Base-by-base conservation (phyloP, 2,888 invertebrate species). In the Serrognathus titanus region DNA sequence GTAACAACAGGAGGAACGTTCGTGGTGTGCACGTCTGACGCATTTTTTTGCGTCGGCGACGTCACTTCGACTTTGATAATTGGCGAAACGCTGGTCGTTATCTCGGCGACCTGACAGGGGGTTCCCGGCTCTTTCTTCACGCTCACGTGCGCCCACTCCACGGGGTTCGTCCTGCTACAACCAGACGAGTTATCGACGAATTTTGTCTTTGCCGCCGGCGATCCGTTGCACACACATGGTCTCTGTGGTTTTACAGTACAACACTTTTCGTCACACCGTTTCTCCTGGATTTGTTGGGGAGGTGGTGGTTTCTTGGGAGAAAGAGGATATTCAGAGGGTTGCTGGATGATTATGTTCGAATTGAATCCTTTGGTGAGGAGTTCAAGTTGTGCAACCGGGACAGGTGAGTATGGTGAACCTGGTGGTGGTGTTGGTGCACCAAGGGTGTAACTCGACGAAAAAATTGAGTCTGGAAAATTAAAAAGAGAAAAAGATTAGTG, bases 81-180 rank as follows among this genome's bases (percentile, higher is more conserved):
- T 36, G 84, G 72, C 48, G 72, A 80, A 9, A 83, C 83, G 65
- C 83, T 80, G 61, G 82, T 82, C 43, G 82, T 81, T 48, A 83
- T 81, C 69, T 83, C 83, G 74, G 86, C 69, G 74, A 87, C 79
- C 81, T 82, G 82, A 79, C 82, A 82, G 13, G 82, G 82, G 46
- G 78, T 78, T 50, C 79, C 75, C 0, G 87, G 87, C 72, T 88
- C 88, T 58, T 87, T 81, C 72, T 88, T 88, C 55, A 88, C 85
- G 66, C 84, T 81, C 50, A 83, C 79, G 16, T 71, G 69, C 46
- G 65, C 76, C 86, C 86, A 87, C 55, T 86, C 84, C 58, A 87
- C 82, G 3, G 88, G 87, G 73, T 87, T 83, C 8, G 88, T 88
- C 47, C 88, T 79, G 71, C 87, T 87, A 73, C 88, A 88, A 1